A percentile compares a stretch with the other conserved stretches of the same genome.
Conservation (phyloP, 2,113 vertebrate species). For the Azemiops feae region DNA sequence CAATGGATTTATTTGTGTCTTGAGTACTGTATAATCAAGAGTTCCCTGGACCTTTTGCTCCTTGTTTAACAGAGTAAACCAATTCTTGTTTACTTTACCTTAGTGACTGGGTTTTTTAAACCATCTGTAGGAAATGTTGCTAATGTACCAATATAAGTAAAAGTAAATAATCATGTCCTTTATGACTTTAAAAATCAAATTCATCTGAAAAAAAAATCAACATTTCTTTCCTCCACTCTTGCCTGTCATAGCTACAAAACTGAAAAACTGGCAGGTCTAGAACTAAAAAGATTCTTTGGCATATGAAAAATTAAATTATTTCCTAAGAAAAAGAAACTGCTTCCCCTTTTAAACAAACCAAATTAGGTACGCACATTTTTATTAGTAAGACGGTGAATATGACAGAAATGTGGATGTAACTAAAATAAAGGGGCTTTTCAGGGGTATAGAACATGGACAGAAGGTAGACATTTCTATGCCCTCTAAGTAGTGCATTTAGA, state of each 20-base stretch:
- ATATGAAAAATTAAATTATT: not conserved
- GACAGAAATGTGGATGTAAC: not conserved
- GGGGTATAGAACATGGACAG: not conserved
- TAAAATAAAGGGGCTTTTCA: not conserved
- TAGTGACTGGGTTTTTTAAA: not conserved
- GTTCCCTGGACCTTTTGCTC: not conserved
- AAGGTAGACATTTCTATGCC: not conserved
- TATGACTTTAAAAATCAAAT: not conserved
- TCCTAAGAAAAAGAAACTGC: not conserved
- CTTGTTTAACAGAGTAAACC: not conserved
- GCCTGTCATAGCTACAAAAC: not conserved
- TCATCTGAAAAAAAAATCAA: not conserved
- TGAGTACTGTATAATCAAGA: not conserved
- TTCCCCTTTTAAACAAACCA: not conserved
- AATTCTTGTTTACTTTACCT: not conserved
- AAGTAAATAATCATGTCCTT: not conserved
- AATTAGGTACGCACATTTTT: not conserved
- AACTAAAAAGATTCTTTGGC: not conserved
- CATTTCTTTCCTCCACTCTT: not conserved
- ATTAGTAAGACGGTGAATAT: not conserved
- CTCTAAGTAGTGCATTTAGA: not conserved
- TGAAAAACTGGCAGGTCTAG: not conserved
- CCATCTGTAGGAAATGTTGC: not conserved
- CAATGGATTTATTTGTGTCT: not conserved
- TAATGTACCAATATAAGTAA: not conserved